phyloP scores from a whole-genome alignment of 2,113 vertebrate species.

The Semicossyphus pulcher region DNA sequence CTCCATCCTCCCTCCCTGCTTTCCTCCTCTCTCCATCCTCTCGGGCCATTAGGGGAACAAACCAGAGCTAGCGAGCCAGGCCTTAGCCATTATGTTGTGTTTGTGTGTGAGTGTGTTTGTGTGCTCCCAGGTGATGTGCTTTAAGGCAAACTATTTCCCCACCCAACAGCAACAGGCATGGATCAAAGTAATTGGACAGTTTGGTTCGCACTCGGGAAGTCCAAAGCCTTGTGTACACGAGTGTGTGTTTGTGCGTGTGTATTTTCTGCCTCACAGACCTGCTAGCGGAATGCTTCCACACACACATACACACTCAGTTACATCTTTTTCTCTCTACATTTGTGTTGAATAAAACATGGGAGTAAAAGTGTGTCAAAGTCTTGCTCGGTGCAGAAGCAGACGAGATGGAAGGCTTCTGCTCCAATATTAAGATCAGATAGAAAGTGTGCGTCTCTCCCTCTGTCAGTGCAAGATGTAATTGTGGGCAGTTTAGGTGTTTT shows the following conservation, averaged over 20 bases:
- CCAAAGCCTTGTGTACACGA: slow-evolving; percentile 18
- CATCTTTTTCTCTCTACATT: slow-evolving; percentile 33
- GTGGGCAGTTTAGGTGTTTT: slow-evolving; percentile 53
- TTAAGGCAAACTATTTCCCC: slow-evolving; percentile 49
- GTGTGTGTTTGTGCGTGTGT: background rate
- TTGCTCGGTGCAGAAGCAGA: slow-evolving; percentile 22
- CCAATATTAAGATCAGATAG: slow-evolving; percentile 36
- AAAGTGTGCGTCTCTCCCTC: slow-evolving; percentile 19
- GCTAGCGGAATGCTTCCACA: slow-evolving; percentile 17
- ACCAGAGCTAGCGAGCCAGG: slow-evolving; percentile 44
- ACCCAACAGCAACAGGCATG: slow-evolving; percentile 48
- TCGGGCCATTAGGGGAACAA: slow-evolving; percentile 57
- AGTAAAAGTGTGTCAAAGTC: slow-evolving; percentile 66
- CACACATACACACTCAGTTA: slow-evolving; percentile 8
- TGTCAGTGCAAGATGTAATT: slow-evolving; percentile 36
- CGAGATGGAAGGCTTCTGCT: slow-evolving; percentile 37
- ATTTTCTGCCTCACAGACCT: slow-evolving; percentile 1
- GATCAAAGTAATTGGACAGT: slow-evolving; percentile 73
- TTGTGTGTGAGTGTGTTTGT: slow-evolving; percentile 21
- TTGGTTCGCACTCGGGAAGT: slow-evolving; percentile 52
- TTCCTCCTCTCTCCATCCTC: slow-evolving; percentile 36
- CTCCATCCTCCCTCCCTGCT: slow-evolving; percentile 23
- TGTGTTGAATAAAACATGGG: slow-evolving; percentile 68
- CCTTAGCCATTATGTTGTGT: slow-evolving; percentile 47
- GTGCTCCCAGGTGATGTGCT: slow-evolving; percentile 45